A percentile compares a stretch with the other conserved stretches of the same genome.
Conservation (phyloP, 2,888 invertebrate genomes). For the Drosophila kokeensis region DNA sequence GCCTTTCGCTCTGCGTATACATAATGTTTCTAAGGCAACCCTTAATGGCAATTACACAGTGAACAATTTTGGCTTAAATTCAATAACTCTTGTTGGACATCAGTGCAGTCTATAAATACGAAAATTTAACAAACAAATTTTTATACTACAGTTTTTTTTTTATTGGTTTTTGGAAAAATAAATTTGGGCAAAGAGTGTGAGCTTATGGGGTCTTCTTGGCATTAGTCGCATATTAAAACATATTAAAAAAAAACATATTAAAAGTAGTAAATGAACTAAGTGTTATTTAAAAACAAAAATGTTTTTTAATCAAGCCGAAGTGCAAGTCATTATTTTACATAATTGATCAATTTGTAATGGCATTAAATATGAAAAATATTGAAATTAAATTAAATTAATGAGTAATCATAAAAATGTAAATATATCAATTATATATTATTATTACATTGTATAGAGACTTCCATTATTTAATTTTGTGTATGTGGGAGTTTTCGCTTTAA, state of each 20-base stretch:
- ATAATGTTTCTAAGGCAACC: not conserved
- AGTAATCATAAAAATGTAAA: not conserved
- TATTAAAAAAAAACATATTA: too few relatives aligned
- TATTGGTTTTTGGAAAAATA: not conserved
- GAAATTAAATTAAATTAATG: not conserved
- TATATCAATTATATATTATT: not conserved
- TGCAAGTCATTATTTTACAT: not conserved
- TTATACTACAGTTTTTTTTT: not conserved
- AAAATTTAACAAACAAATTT: not conserved
- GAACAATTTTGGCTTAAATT: not conserved
- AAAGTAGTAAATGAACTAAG: not conserved
- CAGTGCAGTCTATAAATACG: not conserved
- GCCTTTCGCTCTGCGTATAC: conserved; percentile 22
- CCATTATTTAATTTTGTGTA: not conserved
- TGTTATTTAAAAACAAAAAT: too few relatives aligned
- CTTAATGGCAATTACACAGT: conserved; percentile 1
- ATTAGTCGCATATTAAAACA: not conserved
- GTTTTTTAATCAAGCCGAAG: not conserved
- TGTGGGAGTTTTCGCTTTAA: conserved; percentile 12
- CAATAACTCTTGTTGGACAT: not conserved
- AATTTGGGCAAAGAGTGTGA: not conserved
- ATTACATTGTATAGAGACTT: not conserved
- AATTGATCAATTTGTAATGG: not conserved
- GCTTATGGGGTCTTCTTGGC: not conserved
- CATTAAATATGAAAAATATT: not conserved